Evolutionary conservation across 64 coral and sea anemone species (phyloP).

Genomic region (Stichodactyla mertensii): DNA sequence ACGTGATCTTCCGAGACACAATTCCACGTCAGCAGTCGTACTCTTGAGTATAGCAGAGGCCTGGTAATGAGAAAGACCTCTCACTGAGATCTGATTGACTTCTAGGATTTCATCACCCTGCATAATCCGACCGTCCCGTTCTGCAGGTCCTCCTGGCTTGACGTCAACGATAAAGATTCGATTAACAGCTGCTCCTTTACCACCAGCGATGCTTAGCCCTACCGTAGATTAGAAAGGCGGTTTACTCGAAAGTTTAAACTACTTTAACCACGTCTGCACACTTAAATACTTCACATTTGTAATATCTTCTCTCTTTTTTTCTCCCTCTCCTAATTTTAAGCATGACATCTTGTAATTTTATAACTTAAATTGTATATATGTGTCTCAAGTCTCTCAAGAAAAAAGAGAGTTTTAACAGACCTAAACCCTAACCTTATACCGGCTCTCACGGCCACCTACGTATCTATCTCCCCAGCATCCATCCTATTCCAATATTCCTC

Average conservation of each 20-base stretch:
- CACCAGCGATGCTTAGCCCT: conserved; percentile 97
- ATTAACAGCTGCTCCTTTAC: conserved; percentile 82
- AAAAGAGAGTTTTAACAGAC: not conserved
- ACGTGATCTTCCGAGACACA: conserved; percentile 78
- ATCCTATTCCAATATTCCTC: not conserved
- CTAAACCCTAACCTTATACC: too few relatives aligned
- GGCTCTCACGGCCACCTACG: not conserved
- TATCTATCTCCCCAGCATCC: not conserved
- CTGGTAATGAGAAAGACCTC: conserved; percentile 88
- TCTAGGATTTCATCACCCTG: conserved; percentile 96
- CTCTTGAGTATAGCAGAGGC: conserved; percentile 90
- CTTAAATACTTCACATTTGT: too few relatives aligned
- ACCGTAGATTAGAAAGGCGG: too few relatives aligned
- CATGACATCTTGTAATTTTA: too few relatives aligned
- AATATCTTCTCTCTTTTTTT: too few relatives aligned
- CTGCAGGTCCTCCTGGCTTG: conserved; percentile 82
- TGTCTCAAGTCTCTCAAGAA: too few relatives aligned
- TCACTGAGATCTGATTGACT: conserved; percentile 80
- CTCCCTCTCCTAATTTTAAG: too few relatives aligned
- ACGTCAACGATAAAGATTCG: conserved; percentile 97
- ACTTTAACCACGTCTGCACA: too few relatives aligned
- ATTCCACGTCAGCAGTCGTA: conserved; percentile 65
- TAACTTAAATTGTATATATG: too few relatives aligned
- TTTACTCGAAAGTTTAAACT: too few relatives aligned
- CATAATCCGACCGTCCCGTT: conserved; percentile 77